Base-by-base conservation (phyloP, 2,113 vertebrate genomes). In the Hippolais icterina region DNA sequence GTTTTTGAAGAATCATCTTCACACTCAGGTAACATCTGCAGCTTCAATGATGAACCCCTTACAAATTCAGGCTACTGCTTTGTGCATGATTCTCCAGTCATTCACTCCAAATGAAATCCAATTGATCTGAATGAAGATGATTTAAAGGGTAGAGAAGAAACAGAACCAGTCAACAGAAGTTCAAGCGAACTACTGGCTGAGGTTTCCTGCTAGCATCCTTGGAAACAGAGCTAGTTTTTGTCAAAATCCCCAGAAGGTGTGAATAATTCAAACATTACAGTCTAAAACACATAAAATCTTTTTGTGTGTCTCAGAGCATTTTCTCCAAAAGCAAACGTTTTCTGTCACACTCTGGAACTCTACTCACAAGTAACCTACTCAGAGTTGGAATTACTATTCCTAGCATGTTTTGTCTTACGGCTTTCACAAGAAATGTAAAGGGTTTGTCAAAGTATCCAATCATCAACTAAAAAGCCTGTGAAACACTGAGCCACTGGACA, bases 211-310 rank as follows among this genome's bases (percentile, higher is more conserved):
- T 52, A 78, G 18, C 50, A 57, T 16, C 57, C 54, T 53, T 75
- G 59, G 57, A 68, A 80, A 82, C 18, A 15, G 9, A 65, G 46
- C 66, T 46, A 35, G 37, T 59, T 71, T 72, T 59, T 59, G 68
- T 86, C 33, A 95, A 79, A 79, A 93, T 22, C 31, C 78, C 78
- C 72, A 50, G 78, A 68, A 89, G 74, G 84, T 87, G 78, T 56
- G 91, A 93, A 69, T 82, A 91, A 93, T 85, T 76, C 50, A 76
- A 80, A 70, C 39, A 69, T 6, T 59, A 69, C 57, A 60, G 20
- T 29, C 68, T 78, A 68, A 90, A 96, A 16, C 44, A 75, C 31
- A 65, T 10, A 75, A 79, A 93, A 72, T 77, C 50, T 65, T 84
- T 57, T 31, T 72, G 53, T 29, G 6, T 39, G 42, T 66, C 87